Base-by-base conservation (phyloP, 2,113 vertebrate genomes). In the Datnioides undecimradiatus region DNA sequence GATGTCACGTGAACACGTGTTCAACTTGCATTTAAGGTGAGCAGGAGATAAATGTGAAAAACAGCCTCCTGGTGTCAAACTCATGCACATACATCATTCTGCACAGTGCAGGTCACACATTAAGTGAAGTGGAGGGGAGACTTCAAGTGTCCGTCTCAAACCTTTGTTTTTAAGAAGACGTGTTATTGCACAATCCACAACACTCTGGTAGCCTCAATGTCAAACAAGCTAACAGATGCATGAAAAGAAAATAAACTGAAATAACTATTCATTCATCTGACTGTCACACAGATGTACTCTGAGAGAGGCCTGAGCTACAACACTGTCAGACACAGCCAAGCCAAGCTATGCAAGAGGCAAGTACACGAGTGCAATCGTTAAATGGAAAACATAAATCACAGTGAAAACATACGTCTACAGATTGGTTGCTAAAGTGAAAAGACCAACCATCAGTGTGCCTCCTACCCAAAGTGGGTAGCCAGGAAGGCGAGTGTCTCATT, bases 331-430 rank as follows among this genome's bases (percentile, higher is more conserved):
- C 9, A 10, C 8, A 40, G 7, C 17, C 19, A 29, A 69, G 64
- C 54, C 65, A 16, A 55, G 54, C 27, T 45, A 4, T 62, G 31
- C 27, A 48, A n/a, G 29, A 54, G 25, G 31, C 14, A 6, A 49
- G 14, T 21, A 43, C 62, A 49, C 1, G n/a, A 67, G 64, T 38
- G 25, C 2, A 25, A 38, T 9, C 40, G 34, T 19, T 62, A 9
- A 34, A 60, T 60, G 52, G 73, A 80, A 73, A 83, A 80, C 71
- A 17, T 40, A 65, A 57, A 72, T 57, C 62, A 36, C 36, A 34
- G 34, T 60, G 25, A 62, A 84, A 79, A 71, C 25, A 65, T 45
- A 6, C 14, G 0, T 77, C 27, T 41, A 70, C 23, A 73, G 73
- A 76, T 41, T 45, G 52, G 69, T 51, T 46, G 49, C 36, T 78